Evolutionary conservation across 92 coral and sea anemone species (phyloP).

Genomic region (Palythoa caribaeorum): DNA sequence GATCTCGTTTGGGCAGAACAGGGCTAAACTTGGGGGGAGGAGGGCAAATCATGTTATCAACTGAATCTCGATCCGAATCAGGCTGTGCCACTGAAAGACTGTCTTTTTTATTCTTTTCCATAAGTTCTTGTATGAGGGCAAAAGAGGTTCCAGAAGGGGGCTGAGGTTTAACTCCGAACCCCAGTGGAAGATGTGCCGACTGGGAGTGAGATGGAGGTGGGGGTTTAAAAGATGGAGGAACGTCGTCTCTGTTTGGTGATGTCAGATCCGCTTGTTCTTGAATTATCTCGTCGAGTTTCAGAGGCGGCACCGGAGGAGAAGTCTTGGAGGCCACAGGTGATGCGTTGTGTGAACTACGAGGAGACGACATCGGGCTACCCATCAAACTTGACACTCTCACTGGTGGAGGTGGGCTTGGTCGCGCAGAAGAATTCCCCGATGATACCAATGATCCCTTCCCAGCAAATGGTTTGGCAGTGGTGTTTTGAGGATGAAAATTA

Average conservation of each 20-base stretch:
- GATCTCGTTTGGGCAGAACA: neutral
- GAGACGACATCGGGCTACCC: slow-evolving; percentile 1
- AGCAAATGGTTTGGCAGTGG: neutral
- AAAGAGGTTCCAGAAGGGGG: slow-evolving; percentile 10
- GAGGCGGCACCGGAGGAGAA: slow-evolving; percentile 11
- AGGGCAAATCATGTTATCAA: slow-evolving; percentile 42
- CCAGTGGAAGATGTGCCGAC: slow-evolving; percentile 13
- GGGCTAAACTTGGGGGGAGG: slow-evolving; percentile 46
- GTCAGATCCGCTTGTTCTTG: neutral
- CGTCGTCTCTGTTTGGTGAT: slow-evolving; percentile 24
- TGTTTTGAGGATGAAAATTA: neutral
- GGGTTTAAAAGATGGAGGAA: slow-evolving; percentile 48
- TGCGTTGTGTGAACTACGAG: slow-evolving; percentile 12
- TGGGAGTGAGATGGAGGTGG: slow-evolving; percentile 65
- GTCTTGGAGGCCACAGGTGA: neutral
- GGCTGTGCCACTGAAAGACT: neutral
- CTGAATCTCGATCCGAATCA: slow-evolving; percentile 17
- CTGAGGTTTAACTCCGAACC: slow-evolving; percentile 14
- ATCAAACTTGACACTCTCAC: slow-evolving; percentile 37
- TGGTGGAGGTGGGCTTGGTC: slow-evolving; percentile 37
- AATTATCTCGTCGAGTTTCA: slow-evolving; percentile 3
- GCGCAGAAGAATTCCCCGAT: neutral
- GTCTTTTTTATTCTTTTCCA: slow-evolving; percentile 14
- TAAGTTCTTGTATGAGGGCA: slow-evolving; percentile 14
- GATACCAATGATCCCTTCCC: neutral